Evolutionary conservation across 2,113 vertebrate species (phyloP), one percentile per base, ranked within the genome.

Genomic region (human): DNA sequence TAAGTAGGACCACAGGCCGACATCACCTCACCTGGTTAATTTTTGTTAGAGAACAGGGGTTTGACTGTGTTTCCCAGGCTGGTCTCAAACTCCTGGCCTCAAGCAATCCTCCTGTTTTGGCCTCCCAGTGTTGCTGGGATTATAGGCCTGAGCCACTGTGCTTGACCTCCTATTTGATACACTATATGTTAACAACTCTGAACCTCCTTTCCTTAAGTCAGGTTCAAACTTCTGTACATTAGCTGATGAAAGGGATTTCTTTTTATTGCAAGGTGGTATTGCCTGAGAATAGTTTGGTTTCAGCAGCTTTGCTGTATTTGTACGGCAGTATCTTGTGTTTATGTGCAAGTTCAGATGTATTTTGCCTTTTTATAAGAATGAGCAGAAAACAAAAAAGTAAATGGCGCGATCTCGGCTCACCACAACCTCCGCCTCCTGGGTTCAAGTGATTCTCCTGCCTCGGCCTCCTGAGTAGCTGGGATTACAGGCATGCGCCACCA

Each of bases 261-360:
- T 89, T 84, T 66, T 75, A 35, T 81, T 38, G 61, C 38, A 92
- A 40, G 40, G 17, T 75, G 20, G 64, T 85, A 32, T 66, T 90
- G 45, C 50, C 14, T 87, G 55, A 94, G 82, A 83, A 79, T 25
- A 75, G 32, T 80, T 90, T 78, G 68, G 38, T 82, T 90, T 94
- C 8, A 32, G 52, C 30, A 86, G n/a, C 82, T 90, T 87, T 72
- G 30, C 43, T 85, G 0, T 88, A 27, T 92, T 92, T 93, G 50
- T 38, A 30, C 45, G 89, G 32, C 30, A 79, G 38, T 89, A 59
- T 89, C 79, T 86, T 94, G 32, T 86, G 17, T 80, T 84, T n/a
- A 82, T 90, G 80, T 96, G 40, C 48, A 70, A 87, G 68, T 86
- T 96, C n/a, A 64, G 30, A 43, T 90, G 32, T 86, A 66, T 81